Evolutionary conservation across 1,140 invertebrate genomes (phyloP), one percentile per base, ranked within the genome.

Genomic region (Drosophila watanabei): DNA sequence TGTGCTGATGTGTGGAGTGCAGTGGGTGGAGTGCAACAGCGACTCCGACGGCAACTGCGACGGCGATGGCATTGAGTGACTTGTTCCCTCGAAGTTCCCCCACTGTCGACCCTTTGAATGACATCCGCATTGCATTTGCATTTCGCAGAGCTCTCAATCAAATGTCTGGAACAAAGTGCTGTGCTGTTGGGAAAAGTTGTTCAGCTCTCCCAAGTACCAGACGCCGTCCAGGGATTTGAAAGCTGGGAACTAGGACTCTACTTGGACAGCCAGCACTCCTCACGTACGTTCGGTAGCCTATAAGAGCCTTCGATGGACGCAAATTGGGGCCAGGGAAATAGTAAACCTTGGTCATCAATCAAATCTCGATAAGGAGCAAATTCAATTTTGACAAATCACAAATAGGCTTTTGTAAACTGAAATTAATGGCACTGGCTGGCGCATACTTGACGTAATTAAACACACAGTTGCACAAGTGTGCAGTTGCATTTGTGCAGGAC

Each of bases 301-400:
- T 33, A 16, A 45, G 13, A 30, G 48, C 35, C 63, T 41, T 82
- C 46, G 66, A 59, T 39, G 78, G 43, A 72, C 72, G 58, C 64
- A 79, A 68, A 56, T 66, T 59, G 51, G 70, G 60, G 48, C 66
- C 66, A 43, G 48, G 56, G 65, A 62, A 73, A 78, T 52, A 73
- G 70, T 52, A 57, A 43, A 39, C 68, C 54, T 75, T 39, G 33
- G 37, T 52, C 70, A 89, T 88, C 85, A 88, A 89, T 88, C 85
- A 89, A 84, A 90, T 90, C 51, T 79, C 54, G 86, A 85, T 90
- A 89, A 85, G 79, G 41, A 73, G 73, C 56, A 85, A 89, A 89
- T 90, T 90, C 85, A 81, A 89, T 90, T 89, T 85, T 85, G 85
- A 89, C 85, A 88, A 88, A 89, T 88, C 85, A 89, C 85, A 89